These are phyloP conservation scores for Apus apus DNA, from an alignment of 2,113 vertebrate genomes.

Conservation along the genomic window DNA sequence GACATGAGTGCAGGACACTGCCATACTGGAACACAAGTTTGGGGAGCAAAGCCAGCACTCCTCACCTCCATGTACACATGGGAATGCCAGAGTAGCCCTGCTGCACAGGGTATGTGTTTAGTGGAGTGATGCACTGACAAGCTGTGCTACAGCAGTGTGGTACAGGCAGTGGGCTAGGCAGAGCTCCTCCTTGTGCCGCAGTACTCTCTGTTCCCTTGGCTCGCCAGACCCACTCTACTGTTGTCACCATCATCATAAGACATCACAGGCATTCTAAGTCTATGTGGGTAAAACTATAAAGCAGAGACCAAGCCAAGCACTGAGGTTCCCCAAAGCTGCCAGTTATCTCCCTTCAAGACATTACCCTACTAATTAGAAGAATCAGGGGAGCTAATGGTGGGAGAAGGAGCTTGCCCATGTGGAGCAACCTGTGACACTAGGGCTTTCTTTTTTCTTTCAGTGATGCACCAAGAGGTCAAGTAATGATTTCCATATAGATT, in stretches of 20 bases:
- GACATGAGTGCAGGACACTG: rapidly evolving
- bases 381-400: not conserved
- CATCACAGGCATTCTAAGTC: rapidly evolving
- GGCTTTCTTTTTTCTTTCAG: not conserved
- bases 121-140: rapidly evolving
- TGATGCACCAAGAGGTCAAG: not conserved
- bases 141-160: rapidly evolving
- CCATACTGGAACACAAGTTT: rapidly evolving
- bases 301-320: not conserved
- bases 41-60: not conserved
- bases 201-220: rapidly evolving
- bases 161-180: rapidly evolving
- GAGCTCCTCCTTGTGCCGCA: rapidly evolving
- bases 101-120: rapidly evolving
- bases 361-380: not conserved
- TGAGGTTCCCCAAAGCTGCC: not conserved
- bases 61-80: rapidly evolving
- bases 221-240: not conserved
- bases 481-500: not conserved
- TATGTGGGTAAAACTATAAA: not conserved
- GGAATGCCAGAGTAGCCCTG: not conserved
- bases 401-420: not conserved
- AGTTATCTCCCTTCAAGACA: not conserved
- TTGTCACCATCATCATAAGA: not conserved
- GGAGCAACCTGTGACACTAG: not conserved